These are phyloP conservation scores for Lophura nycthemera DNA, from an alignment of 2,113 vertebrate species.

Conservation along the genomic window DNA sequence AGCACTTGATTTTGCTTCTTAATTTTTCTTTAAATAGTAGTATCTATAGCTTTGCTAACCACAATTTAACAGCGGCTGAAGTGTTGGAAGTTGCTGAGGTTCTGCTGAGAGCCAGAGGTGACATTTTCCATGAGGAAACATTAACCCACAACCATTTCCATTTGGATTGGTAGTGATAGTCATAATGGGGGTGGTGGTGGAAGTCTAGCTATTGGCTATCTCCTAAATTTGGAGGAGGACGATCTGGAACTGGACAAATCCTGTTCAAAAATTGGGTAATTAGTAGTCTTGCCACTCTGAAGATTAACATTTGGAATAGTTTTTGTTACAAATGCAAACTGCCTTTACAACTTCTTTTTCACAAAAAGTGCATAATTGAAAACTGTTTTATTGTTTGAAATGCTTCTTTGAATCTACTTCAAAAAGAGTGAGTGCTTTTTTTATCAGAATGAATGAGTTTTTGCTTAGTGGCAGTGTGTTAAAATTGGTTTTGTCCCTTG, in stretches of 20 bases:
- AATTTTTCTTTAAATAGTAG: not conserved
- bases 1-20: not conserved
- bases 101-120: not conserved
- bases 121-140: not conserved
- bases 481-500: not conserved
- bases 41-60: not conserved
- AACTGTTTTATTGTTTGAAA: not conserved
- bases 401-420: not conserved
- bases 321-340: conserved; percentile 24
- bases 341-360: not conserved
- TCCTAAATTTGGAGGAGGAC: not conserved
- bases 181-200: not conserved
- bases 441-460: not conserved
- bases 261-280: not conserved
- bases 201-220: not conserved
- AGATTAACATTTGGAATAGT: not conserved
- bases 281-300: not conserved
- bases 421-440: not conserved
- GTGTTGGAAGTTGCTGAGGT: not conserved
- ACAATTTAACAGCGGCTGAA: not conserved
- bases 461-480: not conserved
- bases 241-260: not conserved
- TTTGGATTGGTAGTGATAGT: not conserved
- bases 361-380: not conserved
- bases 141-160: not conserved